Base-by-base conservation (phyloP, 2,888 invertebrate genomes). In the Harpalus rubripes region DNA sequence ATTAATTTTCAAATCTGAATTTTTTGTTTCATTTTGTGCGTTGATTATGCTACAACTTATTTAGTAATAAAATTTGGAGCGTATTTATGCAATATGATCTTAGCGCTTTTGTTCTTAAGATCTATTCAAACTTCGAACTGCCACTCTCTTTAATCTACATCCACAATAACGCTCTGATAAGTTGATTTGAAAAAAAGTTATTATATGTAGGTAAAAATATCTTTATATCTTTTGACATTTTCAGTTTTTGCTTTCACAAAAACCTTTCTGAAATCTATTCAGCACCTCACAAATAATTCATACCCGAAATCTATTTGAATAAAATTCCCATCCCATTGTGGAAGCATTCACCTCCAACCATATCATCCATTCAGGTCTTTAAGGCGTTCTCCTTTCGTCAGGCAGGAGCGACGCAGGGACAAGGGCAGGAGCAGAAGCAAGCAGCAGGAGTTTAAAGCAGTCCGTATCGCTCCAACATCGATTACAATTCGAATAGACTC, bases 391-490 rank as follows among this genome's bases (percentile, higher is more conserved):
- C 4, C 32, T 32, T 32, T 32, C 32, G 32, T 32, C 32, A 32
- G 32, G 32, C 3, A 32, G 32, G 32, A 32, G 5, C 1, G 32
- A 32, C 32, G 32, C 22, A 8, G 7, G 16, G 59, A 16, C n/a
- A 8, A 7, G 16, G 6, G 7, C 59, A 18, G 26, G 63, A 12
- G 8, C 32, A 7, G 68, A n/a, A 26, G n/a, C 32, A 32, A 32
- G 32, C 32, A 32, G 32, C 32, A 32, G n/a, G 68, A 68, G 68
- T 68, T 68, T 68, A 39, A 68, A 68, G 68, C 68, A 63, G 39
- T 41, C 68, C 16, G 72, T 58, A 78, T 78, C 78, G 78, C 56
- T 59, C 58, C 72, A 16, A 72, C 82, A 82, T 82, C 82, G 58
- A 82, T 82, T 82, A 82, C 82, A 68, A 74, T 72, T 61, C 16